These are phyloP conservation scores for Chrysolina haemoptera DNA, from an alignment of 2,888 invertebrate species.

Conservation along the genomic window DNA sequence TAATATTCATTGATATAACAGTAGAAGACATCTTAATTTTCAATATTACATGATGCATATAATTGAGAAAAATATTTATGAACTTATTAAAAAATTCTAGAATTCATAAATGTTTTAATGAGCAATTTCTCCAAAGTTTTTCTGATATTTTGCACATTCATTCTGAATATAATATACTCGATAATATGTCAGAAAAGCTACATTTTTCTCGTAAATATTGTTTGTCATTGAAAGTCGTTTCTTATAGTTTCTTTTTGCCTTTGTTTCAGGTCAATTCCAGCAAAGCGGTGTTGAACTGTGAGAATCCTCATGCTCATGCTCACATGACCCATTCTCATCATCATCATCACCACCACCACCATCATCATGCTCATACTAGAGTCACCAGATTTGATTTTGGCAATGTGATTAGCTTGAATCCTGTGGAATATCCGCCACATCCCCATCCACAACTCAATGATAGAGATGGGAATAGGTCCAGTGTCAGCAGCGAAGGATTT, in stretches of 20 bases:
- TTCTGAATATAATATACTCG: too few species aligned
- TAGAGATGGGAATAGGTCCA: constrained; percentile 88
- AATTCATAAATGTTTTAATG: too few species aligned
- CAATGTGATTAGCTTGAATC: constrained; percentile 68
- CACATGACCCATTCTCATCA: constrained; percentile 59
- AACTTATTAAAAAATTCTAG: too few species aligned
- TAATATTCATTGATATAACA: too few species aligned
- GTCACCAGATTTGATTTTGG: constrained; percentile 69
- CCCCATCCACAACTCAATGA: constrained; percentile 69
- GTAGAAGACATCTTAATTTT: too few species aligned
- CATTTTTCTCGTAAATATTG: too few species aligned
- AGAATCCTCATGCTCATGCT: constrained; percentile 67
- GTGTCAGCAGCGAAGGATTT: constrained; percentile 96
- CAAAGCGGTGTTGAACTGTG: constrained; percentile 87
- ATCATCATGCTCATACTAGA: constrained; percentile 67
- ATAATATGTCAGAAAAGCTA: too few species aligned
- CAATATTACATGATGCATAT: too few species aligned
- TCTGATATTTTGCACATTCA: too few species aligned
- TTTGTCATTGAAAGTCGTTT: too few species aligned
- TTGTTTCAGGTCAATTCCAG: constrained; percentile 78
- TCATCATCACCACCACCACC: constrained; percentile 70
- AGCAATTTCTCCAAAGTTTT: too few species aligned
- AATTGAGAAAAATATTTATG: too few species aligned
- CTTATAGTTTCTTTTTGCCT: neutral
- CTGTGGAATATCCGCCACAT: constrained; percentile 63